A percentile compares a stretch with the other conserved stretches of the same genome.
Conservation (phyloP, 1,140 invertebrate species). For the Drosophila teissieri region DNA sequence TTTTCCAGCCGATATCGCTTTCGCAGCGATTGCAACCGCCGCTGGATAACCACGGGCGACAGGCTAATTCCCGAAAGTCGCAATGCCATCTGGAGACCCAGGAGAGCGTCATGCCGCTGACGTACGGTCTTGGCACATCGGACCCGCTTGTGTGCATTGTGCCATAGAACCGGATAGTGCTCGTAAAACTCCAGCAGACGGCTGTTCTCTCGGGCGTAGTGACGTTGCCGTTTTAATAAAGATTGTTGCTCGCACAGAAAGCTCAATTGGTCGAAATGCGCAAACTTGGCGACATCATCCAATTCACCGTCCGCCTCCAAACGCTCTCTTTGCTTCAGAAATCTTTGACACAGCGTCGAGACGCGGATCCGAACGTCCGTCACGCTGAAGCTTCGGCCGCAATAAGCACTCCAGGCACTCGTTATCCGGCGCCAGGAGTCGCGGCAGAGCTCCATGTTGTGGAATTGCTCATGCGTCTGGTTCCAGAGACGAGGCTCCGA, state of each 20-base stretch:
- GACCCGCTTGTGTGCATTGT: slow-evolving; percentile 58
- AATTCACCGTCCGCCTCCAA: slow-evolving; percentile 64
- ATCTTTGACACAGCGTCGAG: slow-evolving; percentile 70
- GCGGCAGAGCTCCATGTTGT: slow-evolving; percentile 54
- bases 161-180: slow-evolving; percentile 74
- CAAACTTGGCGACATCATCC: slow-evolving; percentile 61
- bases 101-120: slow-evolving; percentile 36
- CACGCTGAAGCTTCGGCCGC: slow-evolving; percentile 57
- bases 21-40: slow-evolving; percentile 60
- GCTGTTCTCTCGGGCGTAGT: slow-evolving; percentile 58
- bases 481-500: slow-evolving; percentile 67
- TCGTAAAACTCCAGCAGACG: slow-evolving; percentile 73
- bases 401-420: slow-evolving; percentile 52
- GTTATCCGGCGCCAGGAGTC: slow-evolving; percentile 68
- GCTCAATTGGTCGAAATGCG: slow-evolving; percentile 62
- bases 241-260: slow-evolving; percentile 68
- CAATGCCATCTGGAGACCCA: slow-evolving; percentile 45
- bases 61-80: slow-evolving; percentile 53
- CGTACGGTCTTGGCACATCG: slow-evolving; percentile 32
- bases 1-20: slow-evolving; percentile 76
- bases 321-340: slow-evolving; percentile 69
- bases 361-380: slow-evolving; percentile 68
- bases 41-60: slow-evolving; percentile 59
- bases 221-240: slow-evolving; percentile 61
- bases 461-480: slow-evolving; percentile 61